Evolutionary conservation across 2,797 vertebrate genomes (phyloP).

Genomic region (Myripristis murdjan): DNA sequence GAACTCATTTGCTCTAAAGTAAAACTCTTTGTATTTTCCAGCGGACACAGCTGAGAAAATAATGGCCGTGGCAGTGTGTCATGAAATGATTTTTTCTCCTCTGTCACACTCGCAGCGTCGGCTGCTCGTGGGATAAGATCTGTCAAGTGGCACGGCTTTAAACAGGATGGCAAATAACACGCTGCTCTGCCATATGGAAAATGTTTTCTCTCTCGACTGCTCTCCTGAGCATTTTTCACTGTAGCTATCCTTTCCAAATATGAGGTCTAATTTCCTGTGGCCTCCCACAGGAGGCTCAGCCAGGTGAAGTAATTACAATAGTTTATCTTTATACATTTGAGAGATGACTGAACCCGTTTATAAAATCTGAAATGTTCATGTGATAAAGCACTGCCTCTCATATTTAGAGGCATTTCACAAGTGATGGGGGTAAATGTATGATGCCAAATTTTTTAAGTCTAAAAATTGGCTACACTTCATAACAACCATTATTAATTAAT

Average conservation of each 20-base stretch:
- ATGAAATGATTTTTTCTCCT: conserved; percentile 7
- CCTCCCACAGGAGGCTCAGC: conserved; percentile 20
- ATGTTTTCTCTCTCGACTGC: not conserved
- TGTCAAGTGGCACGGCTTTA: conserved; percentile 25
- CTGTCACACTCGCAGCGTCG: not conserved
- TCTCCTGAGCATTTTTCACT: conserved; percentile 15
- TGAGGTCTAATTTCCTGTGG: conserved; percentile 57
- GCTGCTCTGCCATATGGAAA: not conserved
- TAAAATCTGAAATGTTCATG: conserved; percentile 6
- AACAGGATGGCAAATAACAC: conserved; percentile 29
- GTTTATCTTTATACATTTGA: conserved; percentile 7
- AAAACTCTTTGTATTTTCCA: conserved; percentile 1
- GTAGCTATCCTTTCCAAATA: conserved; percentile 38
- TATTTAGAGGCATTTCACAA: not conserved
- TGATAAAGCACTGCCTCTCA: no score
- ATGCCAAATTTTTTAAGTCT: no score
- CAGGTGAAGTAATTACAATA: conserved; percentile 36
- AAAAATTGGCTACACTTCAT: no score
- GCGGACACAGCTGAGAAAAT: conserved; percentile 4
- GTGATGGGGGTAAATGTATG: not conserved
- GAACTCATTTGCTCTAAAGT: conserved; percentile 32
- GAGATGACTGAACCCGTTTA: conserved; percentile 5
- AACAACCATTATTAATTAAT: no score
- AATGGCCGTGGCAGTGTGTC: conserved; percentile 23
- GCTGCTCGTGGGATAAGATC: conserved; percentile 1